A percentile compares a stretch with the other conserved stretches of the same genome.
These are phyloP conservation scores for Bombus soroeensis DNA, from an alignment of 1,140 invertebrate species.

Conservation along the genomic window DNA sequence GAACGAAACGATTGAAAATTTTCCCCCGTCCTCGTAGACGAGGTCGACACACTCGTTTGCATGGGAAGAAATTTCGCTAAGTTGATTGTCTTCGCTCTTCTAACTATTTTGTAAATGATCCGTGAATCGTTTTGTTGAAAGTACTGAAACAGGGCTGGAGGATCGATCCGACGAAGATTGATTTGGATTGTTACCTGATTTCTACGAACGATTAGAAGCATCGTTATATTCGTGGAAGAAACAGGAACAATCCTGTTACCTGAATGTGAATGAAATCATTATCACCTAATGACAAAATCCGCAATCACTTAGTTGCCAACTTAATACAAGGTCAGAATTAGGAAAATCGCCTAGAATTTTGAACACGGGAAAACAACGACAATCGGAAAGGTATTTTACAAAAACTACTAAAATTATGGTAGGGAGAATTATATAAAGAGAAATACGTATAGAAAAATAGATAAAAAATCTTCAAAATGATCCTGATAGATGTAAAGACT, in stretches of 20 bases:
- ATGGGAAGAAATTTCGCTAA: neutral
- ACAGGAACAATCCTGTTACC: neutral
- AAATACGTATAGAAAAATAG: neutral
- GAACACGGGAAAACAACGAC: fast-evolving
- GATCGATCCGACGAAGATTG: neutral
- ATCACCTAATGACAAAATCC: no score
- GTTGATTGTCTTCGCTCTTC: neutral
- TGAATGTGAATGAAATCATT: neutral
- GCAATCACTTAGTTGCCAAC: no score
- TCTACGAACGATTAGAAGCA: no score
- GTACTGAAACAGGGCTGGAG: neutral
- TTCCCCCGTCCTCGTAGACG: neutral
- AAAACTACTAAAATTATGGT: no score
- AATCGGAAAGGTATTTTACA: neutral
- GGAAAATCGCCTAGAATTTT: neutral
- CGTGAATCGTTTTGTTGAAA: neutral
- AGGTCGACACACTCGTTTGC: neutral
- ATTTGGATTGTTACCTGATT: neutral
- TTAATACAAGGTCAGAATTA: neutral
- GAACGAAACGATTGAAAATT: slow-evolving; percentile 30
- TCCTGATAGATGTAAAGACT: no score
- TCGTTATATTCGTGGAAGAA: neutral
- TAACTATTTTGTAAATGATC: neutral
- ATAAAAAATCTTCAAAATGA: no score
- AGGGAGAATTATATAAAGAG: neutral